Conservation (phyloP, 2,888 invertebrate genomes). For the Globia sparganii region DNA sequence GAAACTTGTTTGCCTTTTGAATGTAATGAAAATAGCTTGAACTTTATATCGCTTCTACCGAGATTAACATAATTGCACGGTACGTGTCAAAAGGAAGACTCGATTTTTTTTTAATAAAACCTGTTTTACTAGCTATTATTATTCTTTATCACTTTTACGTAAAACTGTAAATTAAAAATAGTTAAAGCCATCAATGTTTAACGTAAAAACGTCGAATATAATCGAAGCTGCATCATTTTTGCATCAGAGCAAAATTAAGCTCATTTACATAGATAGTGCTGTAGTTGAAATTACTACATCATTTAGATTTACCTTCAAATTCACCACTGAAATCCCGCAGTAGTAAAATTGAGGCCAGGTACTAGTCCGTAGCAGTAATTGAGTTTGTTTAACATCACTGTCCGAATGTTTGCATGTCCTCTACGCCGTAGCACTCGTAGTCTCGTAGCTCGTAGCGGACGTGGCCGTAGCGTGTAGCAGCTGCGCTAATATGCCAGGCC, state of each 20-base stretch:
- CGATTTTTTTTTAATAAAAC: not conserved
- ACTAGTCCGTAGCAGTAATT: slow-evolving; percentile 53
- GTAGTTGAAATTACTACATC: slow-evolving; percentile 11
- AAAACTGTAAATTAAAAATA: not conserved
- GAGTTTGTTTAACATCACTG: slow-evolving; percentile 61
- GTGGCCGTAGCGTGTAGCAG: slow-evolving; percentile 53
- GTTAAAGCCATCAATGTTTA: not conserved
- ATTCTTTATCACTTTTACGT: not conserved
- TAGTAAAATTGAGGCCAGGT: slow-evolving; percentile 48
- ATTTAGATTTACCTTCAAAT: slow-evolving; percentile 11
- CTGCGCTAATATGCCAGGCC: slow-evolving; percentile 48
- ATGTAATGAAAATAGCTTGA: slow-evolving; percentile 9
- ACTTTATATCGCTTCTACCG: not conserved
- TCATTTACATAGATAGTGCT: not conserved
- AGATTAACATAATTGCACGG: not conserved
- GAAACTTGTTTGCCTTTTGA: not conserved
- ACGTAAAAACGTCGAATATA: not conserved
- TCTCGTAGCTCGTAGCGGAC: slow-evolving; percentile 49
- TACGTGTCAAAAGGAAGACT: not conserved
- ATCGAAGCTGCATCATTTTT: not conserved
- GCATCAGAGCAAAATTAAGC: not conserved
- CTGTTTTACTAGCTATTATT: too few relatives aligned
- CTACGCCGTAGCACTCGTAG: slow-evolving; percentile 60
- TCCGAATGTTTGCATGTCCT: slow-evolving; percentile 57
- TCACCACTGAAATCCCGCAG: slow-evolving; percentile 1